Evolutionary conservation across 2,797 vertebrate species (phyloP), one percentile per base, ranked within the genome.

Genomic region (Chanos chanos): DNA sequence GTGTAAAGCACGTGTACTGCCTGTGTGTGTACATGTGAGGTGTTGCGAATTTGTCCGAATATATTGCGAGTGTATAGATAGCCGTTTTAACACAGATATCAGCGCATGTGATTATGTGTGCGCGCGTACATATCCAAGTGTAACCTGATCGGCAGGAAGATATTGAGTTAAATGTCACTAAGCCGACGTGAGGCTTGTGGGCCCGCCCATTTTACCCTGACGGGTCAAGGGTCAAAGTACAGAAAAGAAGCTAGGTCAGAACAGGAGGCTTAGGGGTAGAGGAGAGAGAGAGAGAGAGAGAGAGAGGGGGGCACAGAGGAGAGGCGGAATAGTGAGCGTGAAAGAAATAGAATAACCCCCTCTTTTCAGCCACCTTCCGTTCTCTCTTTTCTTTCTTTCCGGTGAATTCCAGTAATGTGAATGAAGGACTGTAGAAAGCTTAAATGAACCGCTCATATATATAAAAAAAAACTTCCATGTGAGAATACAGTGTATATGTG

Each of bases 131-230:
- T 53, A n/a, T 15, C 18, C 4, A 30, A 18, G 37, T 39, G 84
- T 67, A 86, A 87, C 78, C 33, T 58, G 80, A 88, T 81, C 73
- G 68, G n/a, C 77, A 66, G 37, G 70, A 72, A 66, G 71, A 82
- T 83, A 87, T 82, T 80, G 83, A 86, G 82, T 81, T 86, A 83
- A 89, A 90, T 86, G 87, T 87, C 86, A 87, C 66, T 82, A 79
- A 83, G 80, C 77, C 76, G 79, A 77, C 81, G 78, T 80, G 71
- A 81, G 62, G 73, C 76, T 66, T 74, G 77, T 72, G 63, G 71
- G 74, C 58, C 43, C 33, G 34, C 61, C 67, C 15, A 51, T 52
- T 40, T 54, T 69, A 66, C 56, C 58, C 45, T 62, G n/a, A 30
- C 16, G 13, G 77, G 72, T 79, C 75, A 75, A 37, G 75, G 63